Conservation (phyloP, 2,113 vertebrate species). For the Neoarius graeffei region DNA sequence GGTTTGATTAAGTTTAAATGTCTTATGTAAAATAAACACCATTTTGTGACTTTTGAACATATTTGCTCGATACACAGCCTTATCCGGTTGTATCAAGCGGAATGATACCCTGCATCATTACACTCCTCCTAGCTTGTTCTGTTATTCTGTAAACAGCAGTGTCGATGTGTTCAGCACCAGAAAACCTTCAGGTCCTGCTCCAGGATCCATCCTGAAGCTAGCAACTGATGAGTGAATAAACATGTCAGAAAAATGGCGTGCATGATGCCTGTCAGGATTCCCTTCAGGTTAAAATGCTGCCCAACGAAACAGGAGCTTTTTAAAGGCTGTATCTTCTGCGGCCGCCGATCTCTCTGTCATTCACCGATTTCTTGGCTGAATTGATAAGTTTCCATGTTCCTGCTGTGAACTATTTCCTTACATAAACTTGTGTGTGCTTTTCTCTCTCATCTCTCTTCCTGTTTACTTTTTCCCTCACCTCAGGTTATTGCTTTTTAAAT, state of each 20-base stretch:
- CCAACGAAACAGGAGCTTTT: neutral
- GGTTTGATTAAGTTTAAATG: too few species aligned
- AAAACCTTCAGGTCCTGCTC: neutral
- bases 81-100: too few species aligned
- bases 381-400: slow-evolving; percentile 49
- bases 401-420: slow-evolving; percentile 49
- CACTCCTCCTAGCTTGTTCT: neutral
- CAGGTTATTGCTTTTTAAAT: slow-evolving; percentile 46
- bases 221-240: neutral
- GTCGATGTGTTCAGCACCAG: neutral
- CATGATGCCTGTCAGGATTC: neutral
- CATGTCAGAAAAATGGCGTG: neutral
- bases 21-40: too few species aligned
- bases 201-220: neutral
- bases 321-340: neutral
- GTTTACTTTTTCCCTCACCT: slow-evolving; percentile 18
- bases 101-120: neutral
- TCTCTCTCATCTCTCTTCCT: slow-evolving; percentile 6
- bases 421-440: slow-evolving; percentile 43
- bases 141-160: neutral
- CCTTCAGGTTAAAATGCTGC: neutral
- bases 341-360: slow-evolving; percentile 6
- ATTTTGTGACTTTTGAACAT: neutral
- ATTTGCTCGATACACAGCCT: neutral
- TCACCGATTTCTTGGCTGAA: slow-evolving; percentile 29